Evolutionary conservation across 1,140 invertebrate species (phyloP).

Genomic region (Drosophila sucinea): DNA sequence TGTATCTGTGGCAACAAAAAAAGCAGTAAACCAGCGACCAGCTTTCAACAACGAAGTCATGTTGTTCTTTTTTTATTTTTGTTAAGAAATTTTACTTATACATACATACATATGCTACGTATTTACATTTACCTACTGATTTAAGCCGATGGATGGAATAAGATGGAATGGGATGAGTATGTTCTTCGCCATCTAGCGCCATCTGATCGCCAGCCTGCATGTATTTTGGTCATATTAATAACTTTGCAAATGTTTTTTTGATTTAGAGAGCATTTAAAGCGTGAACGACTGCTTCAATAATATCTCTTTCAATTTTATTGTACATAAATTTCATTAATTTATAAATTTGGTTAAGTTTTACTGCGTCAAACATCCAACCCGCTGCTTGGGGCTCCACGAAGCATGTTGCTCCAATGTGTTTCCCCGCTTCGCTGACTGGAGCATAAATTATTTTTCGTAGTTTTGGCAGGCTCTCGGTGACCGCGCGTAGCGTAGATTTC

Average conservation of each 20-base stretch:
- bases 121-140: not conserved
- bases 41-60: too few relatives aligned
- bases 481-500: conserved; percentile 73
- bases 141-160: not conserved
- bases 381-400: conserved; percentile 52
- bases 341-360: conserved; percentile 81
- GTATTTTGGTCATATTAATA: conserved; percentile 74
- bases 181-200: conserved; percentile 43
- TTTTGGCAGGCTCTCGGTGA: conserved; percentile 80
- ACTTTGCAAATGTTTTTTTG: conserved; percentile 64
- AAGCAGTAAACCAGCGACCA: too few relatives aligned
- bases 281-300: conserved; percentile 83
- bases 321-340: conserved; percentile 83
- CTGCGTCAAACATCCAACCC: conserved; percentile 58
- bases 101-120: not conserved
- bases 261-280: conserved; percentile 83
- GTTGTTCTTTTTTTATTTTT: too few relatives aligned
- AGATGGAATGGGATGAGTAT: conserved; percentile 17
- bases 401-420: conserved; percentile 80
- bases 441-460: conserved; percentile 83
- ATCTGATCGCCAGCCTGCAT: conserved; percentile 66
- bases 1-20: too few relatives aligned
- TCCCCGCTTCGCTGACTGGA: conserved; percentile 66
- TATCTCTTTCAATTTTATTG: conserved; percentile 83
- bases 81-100: too few relatives aligned